Percentiles rank a stretch among this genome's conserved stretches.
Conservation (phyloP, 2,113 vertebrate genomes). For the Xiphorhynchus elegans region DNA sequence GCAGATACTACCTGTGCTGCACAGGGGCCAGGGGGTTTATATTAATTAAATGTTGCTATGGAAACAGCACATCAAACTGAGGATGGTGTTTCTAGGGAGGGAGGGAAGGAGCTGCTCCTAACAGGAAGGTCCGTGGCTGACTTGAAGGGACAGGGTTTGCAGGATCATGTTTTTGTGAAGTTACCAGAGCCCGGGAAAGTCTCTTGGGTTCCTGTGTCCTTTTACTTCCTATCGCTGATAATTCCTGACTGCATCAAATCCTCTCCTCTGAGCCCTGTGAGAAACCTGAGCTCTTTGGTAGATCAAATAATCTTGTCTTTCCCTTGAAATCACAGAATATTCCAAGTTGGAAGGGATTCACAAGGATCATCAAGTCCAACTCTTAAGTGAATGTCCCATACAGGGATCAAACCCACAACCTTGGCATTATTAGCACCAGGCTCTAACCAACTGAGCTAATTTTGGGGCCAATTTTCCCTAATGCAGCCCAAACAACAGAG, state of each 20-base stretch:
- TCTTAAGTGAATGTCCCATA: neutral
- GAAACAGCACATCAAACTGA: slow-evolving; percentile 26
- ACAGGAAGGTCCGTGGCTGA: neutral
- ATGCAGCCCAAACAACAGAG: neutral
- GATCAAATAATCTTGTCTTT: neutral
- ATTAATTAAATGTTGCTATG: slow-evolving; percentile 59
- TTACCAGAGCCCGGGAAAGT: neutral
- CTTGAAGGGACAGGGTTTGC: neutral
- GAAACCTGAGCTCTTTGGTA: neutral
- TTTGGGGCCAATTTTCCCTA: neutral
- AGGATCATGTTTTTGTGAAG: neutral
- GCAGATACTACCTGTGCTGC: slow-evolving; percentile 23
- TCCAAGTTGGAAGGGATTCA: neutral
- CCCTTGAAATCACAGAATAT: neutral
- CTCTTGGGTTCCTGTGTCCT: neutral
- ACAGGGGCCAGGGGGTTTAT: neutral
- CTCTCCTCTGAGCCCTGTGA: neutral
- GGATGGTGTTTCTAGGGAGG: neutral
- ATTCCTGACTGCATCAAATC: neutral
- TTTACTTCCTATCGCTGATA: neutral
- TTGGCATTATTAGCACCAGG: neutral
- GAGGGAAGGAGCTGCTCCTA: neutral
- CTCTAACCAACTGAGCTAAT: neutral
- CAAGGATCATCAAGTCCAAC: neutral
- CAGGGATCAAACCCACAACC: neutral